Evolutionary conservation across 2,797 vertebrate species (phyloP).

Genomic region (Labroides dimidiatus): DNA sequence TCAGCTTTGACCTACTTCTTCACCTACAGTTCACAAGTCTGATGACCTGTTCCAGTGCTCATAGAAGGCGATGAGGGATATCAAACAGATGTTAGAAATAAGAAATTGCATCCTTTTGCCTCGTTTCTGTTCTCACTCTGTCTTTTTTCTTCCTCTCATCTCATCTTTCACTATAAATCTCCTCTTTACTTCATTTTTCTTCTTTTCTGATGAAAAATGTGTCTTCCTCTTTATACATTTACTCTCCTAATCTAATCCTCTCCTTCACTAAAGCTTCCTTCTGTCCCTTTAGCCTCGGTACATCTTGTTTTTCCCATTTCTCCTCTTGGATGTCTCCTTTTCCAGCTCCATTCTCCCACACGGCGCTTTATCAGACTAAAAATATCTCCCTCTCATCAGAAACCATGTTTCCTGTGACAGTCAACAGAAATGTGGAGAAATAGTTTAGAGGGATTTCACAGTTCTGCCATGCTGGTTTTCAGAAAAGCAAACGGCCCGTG

Average conservation of each 20-base stretch:
- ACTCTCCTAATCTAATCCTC: conserved; percentile 25
- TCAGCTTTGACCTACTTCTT: background rate
- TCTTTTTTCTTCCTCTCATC: conserved; percentile 1
- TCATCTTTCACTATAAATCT: conserved; percentile 23
- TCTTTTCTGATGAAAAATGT: conserved; percentile 7
- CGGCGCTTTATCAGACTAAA: conserved; percentile 23
- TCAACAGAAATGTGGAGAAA: conserved; percentile 56
- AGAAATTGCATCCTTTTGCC: conserved; percentile 4
- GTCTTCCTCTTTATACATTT: conserved; percentile 14
- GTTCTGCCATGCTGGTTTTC: conserved; percentile 60
- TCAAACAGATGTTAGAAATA: conserved; percentile 26
- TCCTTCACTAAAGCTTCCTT: conserved; percentile 14
- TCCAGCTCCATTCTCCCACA: conserved; percentile 26
- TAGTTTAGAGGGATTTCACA: conserved; percentile 52
- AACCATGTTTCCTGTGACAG: conserved; percentile 56
- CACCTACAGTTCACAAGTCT: conserved; percentile 8
- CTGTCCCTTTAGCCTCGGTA: conserved; percentile 3
- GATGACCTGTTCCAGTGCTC: background rate
- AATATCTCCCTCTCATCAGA: conserved; percentile 44
- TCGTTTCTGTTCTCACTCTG: conserved; percentile 4
- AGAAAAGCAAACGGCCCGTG: conserved; percentile 51
- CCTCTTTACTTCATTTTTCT: conserved; percentile 15
- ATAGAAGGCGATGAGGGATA: conserved; percentile 25
- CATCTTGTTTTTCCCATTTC: conserved; percentile 39
- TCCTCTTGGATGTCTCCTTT: conserved; percentile 23